phyloP scores from a whole-genome alignment of 1,140 invertebrate genomes.

The Procambarus virginalis region DNA sequence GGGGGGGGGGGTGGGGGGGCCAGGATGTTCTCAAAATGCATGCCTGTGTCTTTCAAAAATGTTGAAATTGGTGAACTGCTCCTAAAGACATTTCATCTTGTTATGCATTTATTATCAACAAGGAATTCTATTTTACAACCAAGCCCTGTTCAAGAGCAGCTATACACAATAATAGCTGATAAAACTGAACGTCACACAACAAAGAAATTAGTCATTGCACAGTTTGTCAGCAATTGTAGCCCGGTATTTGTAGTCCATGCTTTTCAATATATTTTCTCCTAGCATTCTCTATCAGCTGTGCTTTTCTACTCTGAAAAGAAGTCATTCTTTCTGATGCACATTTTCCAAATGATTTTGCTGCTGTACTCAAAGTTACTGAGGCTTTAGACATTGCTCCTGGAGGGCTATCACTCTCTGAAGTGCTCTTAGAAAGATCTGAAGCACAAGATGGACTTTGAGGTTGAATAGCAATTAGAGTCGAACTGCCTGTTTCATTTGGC shows the following conservation, averaged over 20 bases:
- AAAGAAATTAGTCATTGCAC: constrained; percentile 35
- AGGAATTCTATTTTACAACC: constrained; percentile 21
- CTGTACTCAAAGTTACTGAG: constrained; percentile 72
- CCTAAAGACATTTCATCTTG: not conserved
- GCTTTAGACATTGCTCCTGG: not conserved
- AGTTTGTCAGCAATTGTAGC: constrained; percentile 62
- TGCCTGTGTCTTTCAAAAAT: not conserved
- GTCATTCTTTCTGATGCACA: constrained; percentile 80
- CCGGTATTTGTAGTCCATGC: constrained; percentile 78
- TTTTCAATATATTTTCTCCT: constrained; percentile 86
- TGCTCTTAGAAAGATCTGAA: not conserved
- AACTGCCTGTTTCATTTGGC: not conserved
- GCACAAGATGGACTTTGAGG: not conserved
- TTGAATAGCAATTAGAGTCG: not conserved
- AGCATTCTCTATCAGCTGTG: constrained; percentile 84
- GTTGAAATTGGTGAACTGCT: not conserved
- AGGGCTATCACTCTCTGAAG: not conserved
- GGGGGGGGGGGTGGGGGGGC: no score
- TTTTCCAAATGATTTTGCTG: constrained; percentile 78
- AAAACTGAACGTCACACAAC: constrained; percentile 29
- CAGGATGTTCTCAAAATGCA: not conserved
- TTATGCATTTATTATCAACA: constrained; percentile 24
- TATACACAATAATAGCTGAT: constrained; percentile 33
- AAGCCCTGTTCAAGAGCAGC: constrained; percentile 23
- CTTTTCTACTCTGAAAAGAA: constrained; percentile 86